Conservation (phyloP, 1,140 invertebrate genomes). For the Dreissena polymorpha region DNA sequence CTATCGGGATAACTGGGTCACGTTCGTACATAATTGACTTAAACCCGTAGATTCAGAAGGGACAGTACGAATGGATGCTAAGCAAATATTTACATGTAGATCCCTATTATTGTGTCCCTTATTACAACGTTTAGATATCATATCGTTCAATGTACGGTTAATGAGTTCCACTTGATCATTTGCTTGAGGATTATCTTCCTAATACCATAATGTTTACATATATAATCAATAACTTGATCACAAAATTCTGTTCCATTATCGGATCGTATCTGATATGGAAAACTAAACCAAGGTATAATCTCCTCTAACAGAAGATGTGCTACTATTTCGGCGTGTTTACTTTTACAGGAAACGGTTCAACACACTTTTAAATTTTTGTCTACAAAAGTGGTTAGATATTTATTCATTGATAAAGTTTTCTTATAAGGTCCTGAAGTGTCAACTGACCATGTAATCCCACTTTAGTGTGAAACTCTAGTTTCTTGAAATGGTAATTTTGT, state of each 20-base stretch:
- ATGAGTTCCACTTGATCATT: conserved; percentile 9
- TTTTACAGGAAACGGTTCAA: not conserved
- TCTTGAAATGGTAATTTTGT: not conserved
- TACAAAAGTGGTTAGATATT: not conserved
- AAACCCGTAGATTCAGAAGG: not conserved
- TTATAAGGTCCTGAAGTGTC: not conserved
- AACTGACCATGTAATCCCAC: not conserved
- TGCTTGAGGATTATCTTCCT: conserved; percentile 5
- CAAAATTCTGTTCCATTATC: too few species aligned
- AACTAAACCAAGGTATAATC: not conserved
- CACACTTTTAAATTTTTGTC: not conserved
- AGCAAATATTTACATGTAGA: too few species aligned
- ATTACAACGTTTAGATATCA: conserved; percentile 12
- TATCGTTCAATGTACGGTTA: not conserved
- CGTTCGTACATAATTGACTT: conserved; percentile 6
- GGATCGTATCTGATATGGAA: too few species aligned
- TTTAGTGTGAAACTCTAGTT: conserved; percentile 1
- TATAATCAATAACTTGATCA: too few species aligned
- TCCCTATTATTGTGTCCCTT: too few species aligned
- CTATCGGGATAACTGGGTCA: not conserved
- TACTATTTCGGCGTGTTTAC: conserved; percentile 7
- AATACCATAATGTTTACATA: too few species aligned
- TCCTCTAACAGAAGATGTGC: conserved; percentile 11
- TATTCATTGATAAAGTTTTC: not conserved
- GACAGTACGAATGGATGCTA: too few species aligned